Percentiles rank a stretch among this genome's conserved stretches.
phyloP scores from a whole-genome alignment of 37 sponge, comb jelly and placozoan species.

The Tethya wilhelma region DNA sequence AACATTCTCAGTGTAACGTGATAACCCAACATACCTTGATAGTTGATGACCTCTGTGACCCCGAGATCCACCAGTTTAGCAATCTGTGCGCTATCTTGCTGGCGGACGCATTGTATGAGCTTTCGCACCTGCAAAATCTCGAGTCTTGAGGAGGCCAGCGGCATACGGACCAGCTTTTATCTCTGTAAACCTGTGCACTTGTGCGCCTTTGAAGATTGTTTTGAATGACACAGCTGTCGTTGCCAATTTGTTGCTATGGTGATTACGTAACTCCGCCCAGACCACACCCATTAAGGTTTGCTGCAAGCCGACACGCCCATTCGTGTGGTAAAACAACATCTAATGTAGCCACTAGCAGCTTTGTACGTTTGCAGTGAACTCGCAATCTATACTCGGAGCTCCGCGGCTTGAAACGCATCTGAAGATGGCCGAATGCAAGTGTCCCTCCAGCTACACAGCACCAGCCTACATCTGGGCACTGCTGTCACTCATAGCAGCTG shows the following conservation, averaged over 20 bases:
- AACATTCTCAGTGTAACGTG: too few relatives aligned
- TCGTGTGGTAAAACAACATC: background rate
- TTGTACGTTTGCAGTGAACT: background rate
- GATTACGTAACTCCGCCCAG: too few relatives aligned
- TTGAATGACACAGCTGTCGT: too few relatives aligned
- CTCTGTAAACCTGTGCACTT: too few relatives aligned
- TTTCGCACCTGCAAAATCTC: conserved; percentile 93
- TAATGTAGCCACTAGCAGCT: background rate
- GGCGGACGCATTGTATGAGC: conserved; percentile 85
- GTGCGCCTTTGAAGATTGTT: too few relatives aligned
- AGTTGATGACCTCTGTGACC: conserved; percentile 73
- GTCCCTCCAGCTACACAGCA: conserved; percentile 72
- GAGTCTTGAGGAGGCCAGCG: conserved; percentile 73
- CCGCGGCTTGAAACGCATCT: too few relatives aligned
- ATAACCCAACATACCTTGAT: conserved; percentile 80
- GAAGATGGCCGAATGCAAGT: conserved; percentile 32
- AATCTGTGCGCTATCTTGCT: conserved; percentile 76
- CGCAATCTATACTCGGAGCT: background rate
- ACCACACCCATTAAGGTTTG: conserved; percentile 4
- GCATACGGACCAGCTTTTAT: conserved; percentile 77
- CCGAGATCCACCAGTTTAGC: conserved; percentile 80
- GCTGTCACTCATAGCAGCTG: conserved; percentile 70
- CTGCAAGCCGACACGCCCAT: background rate
- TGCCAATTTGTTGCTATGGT: too few relatives aligned
- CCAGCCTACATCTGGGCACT: conserved; percentile 83